Evolutionary conservation across 2,797 vertebrate genomes (phyloP), one percentile per base, ranked within the genome.

Genomic region (Rhabdomys pumilio): DNA sequence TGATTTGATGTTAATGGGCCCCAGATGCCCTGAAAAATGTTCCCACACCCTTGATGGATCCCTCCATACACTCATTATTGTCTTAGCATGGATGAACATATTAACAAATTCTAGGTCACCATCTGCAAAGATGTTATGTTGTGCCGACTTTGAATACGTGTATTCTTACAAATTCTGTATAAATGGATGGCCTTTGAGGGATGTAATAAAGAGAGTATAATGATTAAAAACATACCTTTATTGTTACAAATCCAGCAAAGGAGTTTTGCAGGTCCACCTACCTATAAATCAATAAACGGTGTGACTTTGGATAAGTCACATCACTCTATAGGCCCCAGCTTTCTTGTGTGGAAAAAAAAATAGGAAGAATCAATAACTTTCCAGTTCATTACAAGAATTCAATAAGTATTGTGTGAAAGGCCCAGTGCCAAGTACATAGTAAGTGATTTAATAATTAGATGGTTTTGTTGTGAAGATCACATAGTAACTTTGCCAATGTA

Each of bases 81-180:
- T 80, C 82, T 92, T 95, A 95, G 94, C 90, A 73, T 79, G 90
- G 94, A 95, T 97, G 95, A 98, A 95, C 91, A 95, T 92, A 93
- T 96, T 93, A 91, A 85, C 91, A 80, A 93, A 97, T 97, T 97
- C 96, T 97, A 96, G 96, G 97, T 97, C 97, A 98, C 97, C 96
- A 97, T 97, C 97, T 97, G 97, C 84, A 96, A 97, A 91, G 65
- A 97, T 90, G 90, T 77, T 61, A 75, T 88, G 44, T n/a, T 95
- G 82, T 89, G 61, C 86, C 50, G 53, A 44, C 89, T 89, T 89
- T 87, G 95, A 84, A 91, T 93, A 96, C 89, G 38, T 86, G 6
- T 83, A 19, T 83, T 77, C 77, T 73, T 93, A 76, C 34, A 90
- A 91, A 75, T 81, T 91, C 85, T 61, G 57, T 73, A 93, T 90